Base-by-base conservation (phyloP, 2,888 invertebrate genomes). In the Seladonia tumulorum region DNA sequence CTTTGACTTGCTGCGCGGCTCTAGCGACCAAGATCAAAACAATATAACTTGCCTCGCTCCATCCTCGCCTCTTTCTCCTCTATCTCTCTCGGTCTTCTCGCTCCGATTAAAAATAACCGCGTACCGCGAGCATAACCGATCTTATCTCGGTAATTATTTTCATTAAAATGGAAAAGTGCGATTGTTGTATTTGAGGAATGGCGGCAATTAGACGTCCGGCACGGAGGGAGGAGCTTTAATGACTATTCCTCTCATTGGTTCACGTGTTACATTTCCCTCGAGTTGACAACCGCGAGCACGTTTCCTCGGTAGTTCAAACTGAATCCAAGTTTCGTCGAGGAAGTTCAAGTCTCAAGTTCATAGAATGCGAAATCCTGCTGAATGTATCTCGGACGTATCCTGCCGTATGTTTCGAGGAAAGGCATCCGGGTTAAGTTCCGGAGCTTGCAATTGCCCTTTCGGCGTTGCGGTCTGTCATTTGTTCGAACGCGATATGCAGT, bases 1-100 rank as follows among this genome's bases (percentile, higher is more conserved):
- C 83, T 87, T 89, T 82, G 87, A 75, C 83, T 85, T 77, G 71
- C 39, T 60, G 66, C 68, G 80, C 87, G 87, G 81, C 82, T 85
- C 81, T 81, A 76, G 72, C 71, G 47, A 81, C 71, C 78, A 39
- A 76, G 81, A 76, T 86, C 72, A 81, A 85, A 86, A 85, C 75
- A 75, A 85, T 76, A 78, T 78, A 29, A 66, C 73, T 49, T 49
- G 68, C 4, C 35, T 35, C 60, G 18, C 25, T 70, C 3, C 68
- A 8, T 49, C 25, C n/a, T 35, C 16, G 18, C 35, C 63, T 18
- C 29, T 57, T 47, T 47, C 47, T 16, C 49, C 16, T n/a, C 5
- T 4, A 4, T 16, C 25, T 39, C 14, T 63, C 5, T 29, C n/a
- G 29, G 29, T 14, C 12, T 53, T 47, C 16, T 45, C 39, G 25